Percentiles rank a stretch among this genome's conserved stretches.
phyloP scores from a whole-genome alignment of 2,113 vertebrate species.

The Cettia cetti region DNA sequence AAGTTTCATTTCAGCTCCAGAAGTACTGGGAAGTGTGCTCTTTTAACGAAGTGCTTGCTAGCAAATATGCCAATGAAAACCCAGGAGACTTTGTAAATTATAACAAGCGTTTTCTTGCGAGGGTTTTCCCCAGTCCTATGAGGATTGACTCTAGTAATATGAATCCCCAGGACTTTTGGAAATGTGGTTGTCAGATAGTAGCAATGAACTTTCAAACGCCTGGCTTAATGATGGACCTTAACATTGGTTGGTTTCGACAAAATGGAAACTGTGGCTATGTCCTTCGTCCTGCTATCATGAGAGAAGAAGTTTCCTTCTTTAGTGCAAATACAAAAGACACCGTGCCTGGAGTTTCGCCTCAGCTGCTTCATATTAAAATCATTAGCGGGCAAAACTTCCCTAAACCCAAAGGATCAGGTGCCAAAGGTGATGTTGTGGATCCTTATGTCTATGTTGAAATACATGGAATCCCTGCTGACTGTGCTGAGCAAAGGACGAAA shows the following conservation, averaged over 20 bases:
- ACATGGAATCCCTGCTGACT: constrained; percentile 96
- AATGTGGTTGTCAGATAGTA: constrained; percentile 97
- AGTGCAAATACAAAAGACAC: constrained; percentile 97
- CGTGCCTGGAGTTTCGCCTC: constrained; percentile 94
- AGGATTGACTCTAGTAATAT: constrained; percentile 98
- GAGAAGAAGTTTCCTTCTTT: constrained; percentile 96
- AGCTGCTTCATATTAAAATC: constrained; percentile 96
- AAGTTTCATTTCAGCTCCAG: constrained; percentile 90
- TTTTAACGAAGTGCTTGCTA: constrained; percentile 94
- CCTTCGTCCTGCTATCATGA: constrained; percentile 94
- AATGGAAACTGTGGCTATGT: constrained; percentile 97
- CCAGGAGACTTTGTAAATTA: constrained; percentile 98
- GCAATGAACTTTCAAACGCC: constrained; percentile 99
- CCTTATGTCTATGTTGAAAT: constrained; percentile 98
- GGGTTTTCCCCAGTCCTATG: constrained; percentile 96
- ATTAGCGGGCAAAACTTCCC: constrained; percentile 98
- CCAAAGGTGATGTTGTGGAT: constrained; percentile 97
- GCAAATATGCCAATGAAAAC: constrained; percentile 88
- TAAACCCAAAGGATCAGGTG: constrained; percentile 96
- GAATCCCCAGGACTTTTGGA: constrained; percentile 99
- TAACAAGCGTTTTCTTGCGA: constrained; percentile 92
- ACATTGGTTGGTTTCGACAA: constrained; percentile 96
- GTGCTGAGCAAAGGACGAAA: constrained; percentile 95
- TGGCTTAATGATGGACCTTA: constrained; percentile 97
- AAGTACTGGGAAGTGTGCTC: constrained; percentile 98